Base-by-base conservation (phyloP, 23 tunicate genomes). In the Halocynthia aurantium region DNA sequence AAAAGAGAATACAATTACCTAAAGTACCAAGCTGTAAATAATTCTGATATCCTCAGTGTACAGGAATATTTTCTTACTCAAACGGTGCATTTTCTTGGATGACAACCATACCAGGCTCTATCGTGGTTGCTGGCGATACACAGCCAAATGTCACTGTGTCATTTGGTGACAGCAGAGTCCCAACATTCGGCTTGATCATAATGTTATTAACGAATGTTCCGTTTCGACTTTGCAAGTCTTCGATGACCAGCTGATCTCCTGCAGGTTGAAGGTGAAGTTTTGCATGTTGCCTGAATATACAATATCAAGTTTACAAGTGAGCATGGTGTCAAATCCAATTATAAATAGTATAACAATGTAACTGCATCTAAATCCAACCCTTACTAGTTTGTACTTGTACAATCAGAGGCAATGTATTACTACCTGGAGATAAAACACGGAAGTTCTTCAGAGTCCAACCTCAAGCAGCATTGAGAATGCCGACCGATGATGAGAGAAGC, bases 101-200 rank as follows among this genome's bases (percentile, higher is more conserved):
- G 19, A 82, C 83, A 6, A 22, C 72, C 7, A 40, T 18, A 62
- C 93, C 93, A 8, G 86, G 93, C 7, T 44, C 49, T 10, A 74
- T 13, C 66, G 58, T 55, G 54, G 60, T 56, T 2, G 51, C 50
- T 77, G 87, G 53, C 52, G 12, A 74, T 64, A 75, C 76, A 57
- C 83, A 71, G n/a, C 93, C 93, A 82, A 87, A 87, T 21, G 86
- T 81, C 17, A 87, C 73, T 71, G 15, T 13, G 58, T 87, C 93
- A 64, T 86, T 86, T 51, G 49, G 52, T 7, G 20, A 55, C 8
- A 87, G 54, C 21, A 21, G 58, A 49, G 76, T 68, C 31, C 72
- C 79, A 9, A 57, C 49, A 57, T 76, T 74, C 31, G 93, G 93
- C 22, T 63, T 51, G 31, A 87, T 83, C 93, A 82, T 87, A 50